A percentile compares a stretch with the other conserved stretches of the same genome.
Conservation (phyloP, 2,888 invertebrate species). For the Terebella lapidaria region DNA sequence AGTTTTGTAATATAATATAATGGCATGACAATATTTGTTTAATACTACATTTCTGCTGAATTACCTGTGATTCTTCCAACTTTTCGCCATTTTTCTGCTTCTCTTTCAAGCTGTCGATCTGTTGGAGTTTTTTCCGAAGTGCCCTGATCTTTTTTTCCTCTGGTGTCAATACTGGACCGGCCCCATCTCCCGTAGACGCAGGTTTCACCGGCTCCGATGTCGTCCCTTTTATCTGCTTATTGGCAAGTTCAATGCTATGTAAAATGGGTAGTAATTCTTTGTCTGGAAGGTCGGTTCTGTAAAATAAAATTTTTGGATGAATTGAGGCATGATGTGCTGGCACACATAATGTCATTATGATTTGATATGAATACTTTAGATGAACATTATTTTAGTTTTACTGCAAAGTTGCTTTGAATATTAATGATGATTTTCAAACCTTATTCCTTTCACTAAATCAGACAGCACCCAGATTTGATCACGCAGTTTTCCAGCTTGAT, state of each 20-base stretch:
- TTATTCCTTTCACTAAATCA: slow-evolving; percentile 9
- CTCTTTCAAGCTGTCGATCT: slow-evolving; percentile 10
- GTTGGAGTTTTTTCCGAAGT: slow-evolving; percentile 8
- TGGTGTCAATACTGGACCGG: slow-evolving; percentile 7
- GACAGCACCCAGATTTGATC: slow-evolving; percentile 16
- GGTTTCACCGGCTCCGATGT: slow-evolving; percentile 1
- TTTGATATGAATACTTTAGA: background rate
- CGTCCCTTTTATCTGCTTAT: slow-evolving; percentile 1
- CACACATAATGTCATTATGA: background rate
- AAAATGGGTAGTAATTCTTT: slow-evolving; percentile 7
- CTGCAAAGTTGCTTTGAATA: no score
- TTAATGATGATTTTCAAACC: no score
- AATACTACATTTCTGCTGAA: no score
- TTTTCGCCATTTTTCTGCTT: slow-evolving; percentile 8
- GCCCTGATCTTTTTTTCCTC: slow-evolving; percentile 1
- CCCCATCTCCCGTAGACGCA: slow-evolving; percentile 12
- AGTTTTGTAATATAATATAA: no score
- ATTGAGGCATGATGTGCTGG: no score
- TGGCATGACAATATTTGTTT: no score
- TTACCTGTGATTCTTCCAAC: slow-evolving; percentile 11
- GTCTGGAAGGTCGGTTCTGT: slow-evolving; percentile 6
- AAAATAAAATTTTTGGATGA: no score
- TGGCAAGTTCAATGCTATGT: background rate
- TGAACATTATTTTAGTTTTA: background rate
- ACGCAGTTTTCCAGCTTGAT: slow-evolving; percentile 4